These are phyloP conservation scores for Labroides dimidiatus DNA, from an alignment of 2,797 vertebrate species.

Conservation along the genomic window DNA sequence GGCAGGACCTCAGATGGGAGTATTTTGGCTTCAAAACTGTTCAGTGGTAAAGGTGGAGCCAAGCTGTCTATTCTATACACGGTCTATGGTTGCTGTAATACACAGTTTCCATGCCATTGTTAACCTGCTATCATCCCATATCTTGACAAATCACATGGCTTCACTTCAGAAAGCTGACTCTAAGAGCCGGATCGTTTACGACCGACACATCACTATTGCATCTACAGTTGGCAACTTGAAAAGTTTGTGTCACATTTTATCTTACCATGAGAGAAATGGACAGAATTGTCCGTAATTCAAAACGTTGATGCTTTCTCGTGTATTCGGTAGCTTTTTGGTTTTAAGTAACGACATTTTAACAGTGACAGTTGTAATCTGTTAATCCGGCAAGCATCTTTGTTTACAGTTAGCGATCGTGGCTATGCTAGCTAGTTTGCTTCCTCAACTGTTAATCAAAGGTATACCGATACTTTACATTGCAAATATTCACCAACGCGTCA, in stretches of 20 bases:
- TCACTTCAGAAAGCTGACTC: too few relatives aligned
- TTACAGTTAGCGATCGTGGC: conserved; percentile 53
- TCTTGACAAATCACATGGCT: too few relatives aligned
- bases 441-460: background rate
- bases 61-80: too few relatives aligned
- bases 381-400: conserved; percentile 55
- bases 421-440: conserved; percentile 19
- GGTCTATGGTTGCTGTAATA: too few relatives aligned
- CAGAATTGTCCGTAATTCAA: background rate
- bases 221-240: background rate
- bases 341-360: conserved; percentile 3
- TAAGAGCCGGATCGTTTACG: too few relatives aligned
- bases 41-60: too few relatives aligned
- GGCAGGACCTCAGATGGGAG: too few relatives aligned
- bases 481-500: background rate
- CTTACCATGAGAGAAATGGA: background rate
- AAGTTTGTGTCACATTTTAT: background rate
- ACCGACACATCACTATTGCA: too few relatives aligned
- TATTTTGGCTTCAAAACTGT: too few relatives aligned
- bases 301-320: background rate
- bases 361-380: conserved; percentile 65
- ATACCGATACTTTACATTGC: background rate
- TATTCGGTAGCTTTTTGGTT: background rate
- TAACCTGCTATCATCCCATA: too few relatives aligned
- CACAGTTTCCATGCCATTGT: too few relatives aligned